Evolutionary conservation across 2,888 invertebrate species (phyloP), one percentile per base, ranked within the genome.

Genomic region (Nomada fucata): DNA sequence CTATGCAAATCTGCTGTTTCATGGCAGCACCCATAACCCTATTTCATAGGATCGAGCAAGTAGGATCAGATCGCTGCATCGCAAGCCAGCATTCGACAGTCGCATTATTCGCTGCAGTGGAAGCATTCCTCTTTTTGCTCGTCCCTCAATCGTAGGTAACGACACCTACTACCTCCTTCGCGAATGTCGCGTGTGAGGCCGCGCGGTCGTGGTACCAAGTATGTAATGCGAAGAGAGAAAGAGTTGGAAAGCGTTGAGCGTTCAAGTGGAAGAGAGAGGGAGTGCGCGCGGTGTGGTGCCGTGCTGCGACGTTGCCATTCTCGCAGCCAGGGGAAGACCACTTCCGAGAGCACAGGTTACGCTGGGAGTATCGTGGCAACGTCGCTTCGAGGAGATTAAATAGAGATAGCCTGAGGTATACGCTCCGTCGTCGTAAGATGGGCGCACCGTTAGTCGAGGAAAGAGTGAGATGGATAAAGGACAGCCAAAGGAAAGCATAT

Each of bases 401-500:
- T 86, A 88, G 85, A 88, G 87, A 89, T 82, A 85, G 84, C 83
- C 87, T 76, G 86, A 72, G 84, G 84, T 81, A 76, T 74, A 73
- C 76, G 76, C 78, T 75, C 55, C 53, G 72, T 23, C 63, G 64
- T 79, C 72, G 76, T 84, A 80, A 86, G 84, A 83, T 79, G 84
- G 84, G 76, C 86, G 72, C 85, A 89, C 87, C 86, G 89, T 89
- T 89, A 89, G 89, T 86, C 84, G 82, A 81, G 80, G 86, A 87
- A 85, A 75, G 64, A 89, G 84, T 74, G 89, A 89, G 89, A 85
- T 65, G 79, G 79, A 88, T 78, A 82, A 81, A 84, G 82, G 85
- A 82, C 76, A 77, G 86, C 76, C 73, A 73, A 76, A 88, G 86
- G 88, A 84, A 86, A 88, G 86, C 88, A 78, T 86, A 86, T 83